These are phyloP conservation scores for Hydra vulgaris DNA, from an alignment of 30 jellyfish, hydroid and myxozoan genomes.

Conservation along the genomic window DNA sequence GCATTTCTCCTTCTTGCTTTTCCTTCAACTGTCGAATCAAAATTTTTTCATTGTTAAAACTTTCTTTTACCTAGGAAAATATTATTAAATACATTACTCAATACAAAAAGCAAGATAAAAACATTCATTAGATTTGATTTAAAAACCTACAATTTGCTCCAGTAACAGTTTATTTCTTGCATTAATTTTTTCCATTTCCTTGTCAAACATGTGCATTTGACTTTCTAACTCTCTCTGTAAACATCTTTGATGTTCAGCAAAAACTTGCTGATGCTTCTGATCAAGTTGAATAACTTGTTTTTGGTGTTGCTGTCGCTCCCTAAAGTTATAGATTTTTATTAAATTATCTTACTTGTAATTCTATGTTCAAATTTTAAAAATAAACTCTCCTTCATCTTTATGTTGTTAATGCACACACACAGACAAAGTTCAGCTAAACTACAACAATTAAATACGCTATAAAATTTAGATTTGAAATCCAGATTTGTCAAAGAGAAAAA, in stretches of 20 bases:
- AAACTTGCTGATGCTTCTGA: constrained; percentile 73
- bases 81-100: neutral
- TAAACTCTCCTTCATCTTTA: neutral
- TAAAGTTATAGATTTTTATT: neutral
- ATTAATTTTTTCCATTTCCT: constrained; percentile 84
- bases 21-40: constrained; percentile 48
- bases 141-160: constrained; percentile 57
- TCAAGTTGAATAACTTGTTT: constrained; percentile 69
- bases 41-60: constrained; percentile 74
- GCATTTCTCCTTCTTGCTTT: constrained; percentile 80
- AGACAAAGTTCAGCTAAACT: no score
- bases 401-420: neutral
- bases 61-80: constrained; percentile 63
- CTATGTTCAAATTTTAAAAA: neutral
- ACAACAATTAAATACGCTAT: no score
- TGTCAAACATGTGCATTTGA: constrained; percentile 95
- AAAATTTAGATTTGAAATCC: no score
- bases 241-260: constrained; percentile 74
- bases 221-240: constrained; percentile 85
- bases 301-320: constrained; percentile 95
- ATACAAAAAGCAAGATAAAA: neutral
- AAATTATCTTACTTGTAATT: neutral
- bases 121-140: neutral
- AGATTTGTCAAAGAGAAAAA: no score
- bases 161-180: constrained; percentile 63